Evolutionary conservation across 2,888 invertebrate genomes (phyloP).

Genomic region (Listrodromus nycthemerus): DNA sequence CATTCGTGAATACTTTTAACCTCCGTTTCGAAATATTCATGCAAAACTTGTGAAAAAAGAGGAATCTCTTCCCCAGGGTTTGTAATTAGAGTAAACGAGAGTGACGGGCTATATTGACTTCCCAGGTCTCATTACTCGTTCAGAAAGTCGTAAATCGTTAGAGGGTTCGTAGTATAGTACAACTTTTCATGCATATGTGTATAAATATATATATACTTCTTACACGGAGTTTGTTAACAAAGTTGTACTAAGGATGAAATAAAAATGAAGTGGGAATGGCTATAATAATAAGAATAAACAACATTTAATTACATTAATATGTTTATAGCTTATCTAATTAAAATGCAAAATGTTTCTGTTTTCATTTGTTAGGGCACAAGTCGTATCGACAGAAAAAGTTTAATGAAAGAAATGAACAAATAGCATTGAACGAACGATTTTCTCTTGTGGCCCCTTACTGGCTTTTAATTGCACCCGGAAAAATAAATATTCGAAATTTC

Average conservation of each 20-base stretch:
- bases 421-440: slow-evolving; percentile 28
- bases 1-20: too few species aligned
- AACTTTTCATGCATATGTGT: not conserved
- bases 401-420: slow-evolving; percentile 1
- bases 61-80: slow-evolving; percentile 29
- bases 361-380: too few species aligned
- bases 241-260: too few species aligned
- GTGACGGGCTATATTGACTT: not conserved
- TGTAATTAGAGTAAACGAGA: slow-evolving; percentile 50
- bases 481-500: too few species aligned
- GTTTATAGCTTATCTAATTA: too few species aligned
- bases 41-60: not conserved
- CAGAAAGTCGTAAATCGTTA: slow-evolving; percentile 22
- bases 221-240: not conserved
- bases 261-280: too few species aligned
- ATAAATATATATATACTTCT: not conserved
- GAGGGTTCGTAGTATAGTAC: too few species aligned
- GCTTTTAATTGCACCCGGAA: too few species aligned
- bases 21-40: too few species aligned
- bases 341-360: too few species aligned
- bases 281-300: too few species aligned
- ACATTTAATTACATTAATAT: too few species aligned
- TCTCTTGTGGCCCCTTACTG: not conserved
- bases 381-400: not conserved
- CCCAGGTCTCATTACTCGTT: slow-evolving; percentile 26